A percentile compares a stretch with the other conserved stretches of the same genome.
phyloP scores from a whole-genome alignment of 1,140 invertebrate species.

The Tetragonula clypearis region DNA sequence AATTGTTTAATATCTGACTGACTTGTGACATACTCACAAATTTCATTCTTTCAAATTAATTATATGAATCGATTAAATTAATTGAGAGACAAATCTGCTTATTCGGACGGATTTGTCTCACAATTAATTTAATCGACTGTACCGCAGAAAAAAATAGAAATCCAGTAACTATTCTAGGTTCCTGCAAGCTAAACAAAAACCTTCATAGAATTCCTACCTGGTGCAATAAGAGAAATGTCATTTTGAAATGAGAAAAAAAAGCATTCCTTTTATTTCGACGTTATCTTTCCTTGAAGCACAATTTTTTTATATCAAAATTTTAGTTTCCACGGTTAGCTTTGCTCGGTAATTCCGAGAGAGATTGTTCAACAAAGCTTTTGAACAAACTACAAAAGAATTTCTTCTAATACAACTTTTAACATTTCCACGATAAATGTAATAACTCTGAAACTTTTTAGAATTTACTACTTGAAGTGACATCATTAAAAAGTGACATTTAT shows the following conservation, averaged over 20 bases:
- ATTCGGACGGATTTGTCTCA: neutral
- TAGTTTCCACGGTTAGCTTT: too few species aligned
- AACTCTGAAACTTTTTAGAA: neutral
- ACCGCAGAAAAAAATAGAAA: neutral
- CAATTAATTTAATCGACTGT: neutral
- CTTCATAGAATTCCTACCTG: neutral
- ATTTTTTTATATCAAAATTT: neutral
- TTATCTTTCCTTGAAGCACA: neutral
- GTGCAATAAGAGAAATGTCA: neutral
- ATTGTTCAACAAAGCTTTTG: neutral
- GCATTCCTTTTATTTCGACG: neutral
- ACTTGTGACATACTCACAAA: too few species aligned
- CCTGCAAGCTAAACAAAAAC: neutral
- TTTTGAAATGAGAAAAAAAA: neutral
- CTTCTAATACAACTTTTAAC: neutral
- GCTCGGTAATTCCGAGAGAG: neutral
- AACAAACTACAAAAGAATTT: neutral
- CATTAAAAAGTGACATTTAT: neutral
- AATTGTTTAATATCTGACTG: too few species aligned
- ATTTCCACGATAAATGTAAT: neutral
- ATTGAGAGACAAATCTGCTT: too few species aligned
- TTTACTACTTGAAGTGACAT: neutral
- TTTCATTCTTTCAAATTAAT: too few species aligned
- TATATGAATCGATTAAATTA: too few species aligned
- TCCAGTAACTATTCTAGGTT: neutral